Evolutionary conservation across 2,888 invertebrate genomes (phyloP), one percentile per base, ranked within the genome.

Genomic region (Lymantria monacha): DNA sequence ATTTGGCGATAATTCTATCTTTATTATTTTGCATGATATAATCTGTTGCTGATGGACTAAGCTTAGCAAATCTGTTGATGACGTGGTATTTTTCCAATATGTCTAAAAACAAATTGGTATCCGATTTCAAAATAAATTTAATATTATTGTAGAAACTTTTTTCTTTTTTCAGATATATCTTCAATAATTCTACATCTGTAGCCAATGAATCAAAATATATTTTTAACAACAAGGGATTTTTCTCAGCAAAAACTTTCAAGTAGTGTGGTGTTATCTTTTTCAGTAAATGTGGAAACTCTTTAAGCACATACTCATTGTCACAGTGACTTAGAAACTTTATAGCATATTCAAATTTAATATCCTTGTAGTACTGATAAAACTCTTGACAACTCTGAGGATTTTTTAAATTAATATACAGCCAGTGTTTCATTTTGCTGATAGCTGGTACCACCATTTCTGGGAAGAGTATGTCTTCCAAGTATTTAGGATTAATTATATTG

Each of bases 401-500:
- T 7, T 43, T 50, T 38, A 69, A 41, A 38, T 66, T 57, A 12
- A 56, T 70, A 41, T 76, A 69, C 33, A 85, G 56, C 76, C 78
- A 83, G 37, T 81, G 74, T 51, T 74, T 82, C 72, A 81, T 72
- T 72, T 65, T 69, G 41, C 45, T 54, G n/a, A 66, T 60, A 10
- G 86, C 86, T 40, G 78, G 76, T 38, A 60, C 66, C 9, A 67
- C 61, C 87, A 88, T 87, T 33, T 74, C 56, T 2, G 82, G 83
- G 47, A 77, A 87, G 7, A 87, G 57, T 0, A 57, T 51, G 1
- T 59, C 46, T 65, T 87, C 85, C 22, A 88, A 70, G 61, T 81
- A 63, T n/a, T 51, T 51, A 10, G 87, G 81, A 46, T 81, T 80
- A 1, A 87, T 71, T 7, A 85, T 67, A 9, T 78, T 52, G 13